These are phyloP conservation scores for Sebastes itinus DNA, from an alignment of 2,797 vertebrate genomes.

Conservation along the genomic window DNA sequence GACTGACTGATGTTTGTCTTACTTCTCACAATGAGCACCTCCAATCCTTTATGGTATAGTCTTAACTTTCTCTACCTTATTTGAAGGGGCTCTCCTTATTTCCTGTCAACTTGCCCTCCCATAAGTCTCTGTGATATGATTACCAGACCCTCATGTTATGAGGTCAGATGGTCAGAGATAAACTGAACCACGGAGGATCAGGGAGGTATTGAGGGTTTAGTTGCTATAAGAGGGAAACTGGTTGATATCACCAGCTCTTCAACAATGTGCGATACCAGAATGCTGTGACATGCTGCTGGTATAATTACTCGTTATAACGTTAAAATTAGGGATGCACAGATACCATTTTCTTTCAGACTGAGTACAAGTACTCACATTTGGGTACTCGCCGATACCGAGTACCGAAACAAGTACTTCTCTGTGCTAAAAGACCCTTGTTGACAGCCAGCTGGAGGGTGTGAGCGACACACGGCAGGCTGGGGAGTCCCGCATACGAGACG, in stretches of 20 bases:
- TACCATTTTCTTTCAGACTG: too few relatives aligned
- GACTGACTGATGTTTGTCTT: conserved; percentile 14
- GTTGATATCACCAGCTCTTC: not conserved
- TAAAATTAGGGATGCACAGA: not conserved
- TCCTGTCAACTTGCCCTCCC: not conserved
- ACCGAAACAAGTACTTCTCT: too few relatives aligned
- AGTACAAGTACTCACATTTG: too few relatives aligned
- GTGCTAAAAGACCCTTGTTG: too few relatives aligned
- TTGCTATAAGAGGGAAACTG: not conserved
- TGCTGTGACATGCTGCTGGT: not conserved
- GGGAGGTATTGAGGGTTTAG: not conserved
- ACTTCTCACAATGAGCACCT: not conserved
- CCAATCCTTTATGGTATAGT: not conserved
- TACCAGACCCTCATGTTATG: not conserved
- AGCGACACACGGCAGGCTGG: too few relatives aligned
- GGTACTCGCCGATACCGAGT: too few relatives aligned
- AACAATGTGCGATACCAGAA: not conserved
- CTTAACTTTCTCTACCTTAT: not conserved
- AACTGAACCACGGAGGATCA: not conserved
- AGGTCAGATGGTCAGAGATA: conserved; percentile 22
- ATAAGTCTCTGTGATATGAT: not conserved
- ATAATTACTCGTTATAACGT: not conserved
- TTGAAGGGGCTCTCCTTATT: conserved; percentile 6
- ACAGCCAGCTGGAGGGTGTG: too few relatives aligned
- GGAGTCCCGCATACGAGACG: too few relatives aligned